phyloP scores from a whole-genome alignment of 1,140 invertebrate species.

The Drosophila novamexicana region DNA sequence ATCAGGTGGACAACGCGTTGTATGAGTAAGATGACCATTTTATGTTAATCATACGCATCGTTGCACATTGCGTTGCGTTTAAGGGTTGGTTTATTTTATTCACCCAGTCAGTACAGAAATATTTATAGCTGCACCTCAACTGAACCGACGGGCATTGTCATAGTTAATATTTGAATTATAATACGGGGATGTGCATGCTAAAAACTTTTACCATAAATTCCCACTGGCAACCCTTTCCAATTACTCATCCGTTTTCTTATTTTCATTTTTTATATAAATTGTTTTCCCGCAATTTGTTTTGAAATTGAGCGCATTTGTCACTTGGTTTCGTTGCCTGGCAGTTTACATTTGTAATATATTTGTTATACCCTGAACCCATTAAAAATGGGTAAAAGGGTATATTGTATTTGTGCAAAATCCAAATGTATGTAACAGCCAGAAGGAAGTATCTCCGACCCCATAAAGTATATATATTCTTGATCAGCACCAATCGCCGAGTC shows the following conservation, averaged over 20 bases:
- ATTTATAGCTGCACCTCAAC: slow-evolving; percentile 13
- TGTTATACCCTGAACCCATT: neutral
- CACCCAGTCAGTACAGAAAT: slow-evolving; percentile 4
- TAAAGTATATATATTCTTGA: too few relatives aligned
- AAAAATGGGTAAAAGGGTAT: too few relatives aligned
- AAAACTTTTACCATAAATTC: neutral
- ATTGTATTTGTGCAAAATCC: too few relatives aligned
- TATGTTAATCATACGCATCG: slow-evolving; percentile 69
- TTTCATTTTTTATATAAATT: neutral
- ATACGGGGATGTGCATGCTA: neutral
- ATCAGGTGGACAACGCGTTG: slow-evolving; percentile 20
- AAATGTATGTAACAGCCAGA: too few relatives aligned
- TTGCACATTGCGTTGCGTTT: slow-evolving; percentile 42
- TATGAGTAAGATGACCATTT: slow-evolving; percentile 62
- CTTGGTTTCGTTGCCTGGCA: slow-evolving; percentile 1
- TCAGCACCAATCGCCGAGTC: too few relatives aligned
- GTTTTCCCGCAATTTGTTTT: slow-evolving; percentile 26
- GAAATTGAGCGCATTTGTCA: slow-evolving; percentile 52
- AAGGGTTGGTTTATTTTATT: slow-evolving; percentile 29
- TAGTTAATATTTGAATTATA: slow-evolving; percentile 1
- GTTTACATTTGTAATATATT: slow-evolving; percentile 28
- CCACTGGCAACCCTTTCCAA: slow-evolving; percentile 9
- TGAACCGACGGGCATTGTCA: neutral
- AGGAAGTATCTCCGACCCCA: too few relatives aligned
- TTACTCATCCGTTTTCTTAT: neutral